Evolutionary conservation across 2,888 invertebrate species (phyloP), one percentile per base, ranked within the genome.

Genomic region (Dolichomitus sp.): DNA sequence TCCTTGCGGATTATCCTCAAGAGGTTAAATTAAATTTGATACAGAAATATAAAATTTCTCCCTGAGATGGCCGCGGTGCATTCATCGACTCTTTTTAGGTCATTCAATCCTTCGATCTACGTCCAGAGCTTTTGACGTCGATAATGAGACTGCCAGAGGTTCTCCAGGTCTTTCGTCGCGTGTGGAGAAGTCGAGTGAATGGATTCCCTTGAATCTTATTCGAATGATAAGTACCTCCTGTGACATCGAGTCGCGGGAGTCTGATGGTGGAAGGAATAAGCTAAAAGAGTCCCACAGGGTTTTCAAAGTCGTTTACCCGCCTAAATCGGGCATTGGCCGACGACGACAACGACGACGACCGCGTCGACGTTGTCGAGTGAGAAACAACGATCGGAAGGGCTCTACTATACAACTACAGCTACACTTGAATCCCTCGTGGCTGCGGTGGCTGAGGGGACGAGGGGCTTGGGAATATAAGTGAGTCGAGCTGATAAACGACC

Each of bases 401-500:
- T 79, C 57, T 27, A 27, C 42, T 19, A 45, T 33, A 19, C 68
- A 40, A 42, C 61, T 54, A 68, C 68, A 42, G 40, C 59, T 48
- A 73, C 73, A 61, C 57, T 76, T 11, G 81, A 81, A 27, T 74
- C 65, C 40, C 69, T 65, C 65, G 72, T 79, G 79, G 48, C 69
- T 52, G 65, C 42, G 61, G 61, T 37, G 70, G 54, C 33, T 9
- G 19, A 45, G 52, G 61, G 68, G 68, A 63, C 63, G 69, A 17
- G 75, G 37, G 78, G 86, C 83, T 87, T 86, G 87, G 85, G 85
- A 90, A 89, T 88, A 88, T 85, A 90, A 89, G 89, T 84, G 80
- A 88, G 86, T 83, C 79, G 80, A 81, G 86, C 88, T 90, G 91
- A 92, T 92, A 92, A 92, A 90, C 90, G 87, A 88, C 88, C 89